Percentiles rank a stretch among this genome's conserved stretches.
Conservation (phyloP, 2,113 vertebrate species). For the Notiomystis cincta region DNA sequence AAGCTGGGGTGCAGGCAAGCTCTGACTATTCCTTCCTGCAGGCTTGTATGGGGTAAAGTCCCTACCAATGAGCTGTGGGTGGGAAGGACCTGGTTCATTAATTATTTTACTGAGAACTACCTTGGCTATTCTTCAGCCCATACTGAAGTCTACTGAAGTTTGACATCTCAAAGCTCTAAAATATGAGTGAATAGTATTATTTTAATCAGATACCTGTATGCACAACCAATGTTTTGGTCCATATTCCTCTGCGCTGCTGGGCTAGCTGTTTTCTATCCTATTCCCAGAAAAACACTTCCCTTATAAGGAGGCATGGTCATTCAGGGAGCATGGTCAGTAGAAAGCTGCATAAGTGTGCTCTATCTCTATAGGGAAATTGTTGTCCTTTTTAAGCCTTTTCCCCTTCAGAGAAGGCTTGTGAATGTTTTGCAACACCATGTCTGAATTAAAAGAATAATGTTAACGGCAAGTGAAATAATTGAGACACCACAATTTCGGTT, state of each 20-base stretch:
- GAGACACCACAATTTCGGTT: background rate
- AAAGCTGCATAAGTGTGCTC: background rate
- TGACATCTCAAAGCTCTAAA: background rate
- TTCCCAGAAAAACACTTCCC: background rate
- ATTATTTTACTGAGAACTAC: background rate
- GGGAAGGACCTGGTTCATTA: background rate
- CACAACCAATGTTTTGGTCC: background rate
- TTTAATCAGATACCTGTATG: background rate
- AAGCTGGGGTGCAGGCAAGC: background rate
- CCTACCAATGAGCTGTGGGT: rapidly evolving
- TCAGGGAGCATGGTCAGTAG: background rate
- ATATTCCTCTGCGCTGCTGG: background rate
- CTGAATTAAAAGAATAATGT: background rate
- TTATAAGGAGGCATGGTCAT: background rate
- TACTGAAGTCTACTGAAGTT: background rate
- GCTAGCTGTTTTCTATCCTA: background rate
- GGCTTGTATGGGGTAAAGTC: rapidly evolving
- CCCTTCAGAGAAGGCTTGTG: background rate
- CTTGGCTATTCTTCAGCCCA: background rate
- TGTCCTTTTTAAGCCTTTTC: background rate
- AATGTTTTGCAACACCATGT: background rate
- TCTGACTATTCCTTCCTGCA: background rate
- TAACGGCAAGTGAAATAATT: background rate
- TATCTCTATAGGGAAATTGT: background rate
- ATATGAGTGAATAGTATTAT: background rate